Evolutionary conservation across 1,140 invertebrate genomes (phyloP).

Genomic region (Solenopsis invicta): DNA sequence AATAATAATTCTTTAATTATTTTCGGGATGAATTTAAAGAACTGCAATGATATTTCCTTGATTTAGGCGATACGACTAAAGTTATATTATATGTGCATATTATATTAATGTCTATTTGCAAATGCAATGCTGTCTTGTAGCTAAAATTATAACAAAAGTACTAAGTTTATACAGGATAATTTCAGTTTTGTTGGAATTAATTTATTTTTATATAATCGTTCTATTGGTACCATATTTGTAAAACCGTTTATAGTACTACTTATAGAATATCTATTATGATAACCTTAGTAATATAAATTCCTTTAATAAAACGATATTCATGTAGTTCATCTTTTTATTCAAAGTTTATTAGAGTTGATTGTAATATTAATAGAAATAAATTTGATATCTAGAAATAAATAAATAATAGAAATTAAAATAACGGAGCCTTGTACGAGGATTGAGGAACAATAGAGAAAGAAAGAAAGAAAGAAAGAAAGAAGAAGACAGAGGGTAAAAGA

Average conservation of each 20-base stretch:
- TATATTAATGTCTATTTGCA: slow-evolving; percentile 14
- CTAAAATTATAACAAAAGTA: neutral
- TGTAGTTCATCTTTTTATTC: neutral
- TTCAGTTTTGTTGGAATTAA: neutral
- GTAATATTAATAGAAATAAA: neutral
- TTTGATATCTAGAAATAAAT: neutral
- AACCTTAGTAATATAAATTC: neutral
- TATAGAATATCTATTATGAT: neutral
- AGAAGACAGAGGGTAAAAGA: neutral
- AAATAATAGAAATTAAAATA: neutral
- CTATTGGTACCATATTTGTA: neutral
- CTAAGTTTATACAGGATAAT: neutral
- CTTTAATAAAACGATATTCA: neutral
- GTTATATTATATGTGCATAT: neutral
- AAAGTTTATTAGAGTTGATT: neutral
- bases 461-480: neutral
- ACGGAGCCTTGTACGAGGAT: neutral
- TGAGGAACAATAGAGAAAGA: neutral
- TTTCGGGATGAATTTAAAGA: neutral
- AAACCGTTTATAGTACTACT: neutral
- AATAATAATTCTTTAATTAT: neutral
- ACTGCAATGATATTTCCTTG: neutral
- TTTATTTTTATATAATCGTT: neutral
- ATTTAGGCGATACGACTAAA: neutral
- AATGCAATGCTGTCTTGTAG: neutral